Evolutionary conservation across 2,113 vertebrate species (phyloP), one percentile per base, ranked within the genome.

Genomic region (Grallaria varia): DNA sequence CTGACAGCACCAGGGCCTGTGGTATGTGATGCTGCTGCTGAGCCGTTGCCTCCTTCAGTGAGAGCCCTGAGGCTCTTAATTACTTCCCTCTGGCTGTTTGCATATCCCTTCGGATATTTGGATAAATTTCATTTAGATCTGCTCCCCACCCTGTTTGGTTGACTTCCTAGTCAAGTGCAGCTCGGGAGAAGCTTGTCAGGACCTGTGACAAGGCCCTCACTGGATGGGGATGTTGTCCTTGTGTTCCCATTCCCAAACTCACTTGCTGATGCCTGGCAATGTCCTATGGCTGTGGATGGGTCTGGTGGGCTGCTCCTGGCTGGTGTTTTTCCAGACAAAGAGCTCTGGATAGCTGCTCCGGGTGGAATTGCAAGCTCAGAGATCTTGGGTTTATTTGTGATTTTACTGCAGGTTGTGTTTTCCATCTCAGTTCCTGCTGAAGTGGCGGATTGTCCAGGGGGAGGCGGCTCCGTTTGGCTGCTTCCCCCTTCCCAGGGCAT

Each of bases 151-250:
- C 59, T 30, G 14, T 75, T 76, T 35, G 12, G 5, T 39, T 10
- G 55, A 12, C 8, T 81, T 14, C 39, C 58, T 4, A 14, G 49
- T 14, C 45, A 3, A 13, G 35, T 14, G 7, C 25, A 69, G 52
- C 19, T 68, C 16, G 28, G 58, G 22, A 80, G 62, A 30, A 63
- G 59, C 35, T 35, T 22, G 3, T 35, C 6, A 5, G 11, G 25
- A 44, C 18, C 42, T 11, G 50, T 7, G 39, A 1, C 4, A 0
- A 2, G 20, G 9, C 62, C 56, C 37, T 80, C 2, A 0, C 12
- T 30, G 40, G 4, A 8, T 4, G 1, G 35, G 45, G 24, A 24
- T 5, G 0, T 30, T 60, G 44, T 45, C 30, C 56, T 42, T 45
- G 3, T 1, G 9, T 69, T 71, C 56, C 79, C 55, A 8, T 71